These are phyloP conservation scores for Eumacrocentrus americanus DNA, from an alignment of 2,888 invertebrate genomes.

Conservation along the genomic window DNA sequence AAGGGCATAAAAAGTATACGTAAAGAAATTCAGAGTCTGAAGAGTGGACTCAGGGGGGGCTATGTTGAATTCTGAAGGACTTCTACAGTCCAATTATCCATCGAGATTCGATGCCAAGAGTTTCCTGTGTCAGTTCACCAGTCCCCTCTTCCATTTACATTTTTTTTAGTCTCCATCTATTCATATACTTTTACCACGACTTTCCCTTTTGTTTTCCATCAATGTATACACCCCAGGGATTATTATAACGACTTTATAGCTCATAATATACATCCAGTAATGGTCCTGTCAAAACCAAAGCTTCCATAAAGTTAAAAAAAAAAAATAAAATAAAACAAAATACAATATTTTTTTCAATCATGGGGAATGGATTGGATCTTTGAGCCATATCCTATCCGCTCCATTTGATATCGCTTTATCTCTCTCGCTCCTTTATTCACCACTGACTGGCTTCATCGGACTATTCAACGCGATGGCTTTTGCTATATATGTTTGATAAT, in stretches of 20 bases:
- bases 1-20: constrained; percentile 3
- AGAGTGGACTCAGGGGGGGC: constrained; percentile 20
- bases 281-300: no score
- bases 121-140: constrained; percentile 20
- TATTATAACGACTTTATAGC: no score
- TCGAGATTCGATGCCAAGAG: constrained; percentile 20
- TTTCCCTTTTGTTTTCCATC: constrained; percentile 3
- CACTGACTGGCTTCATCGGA: no score
- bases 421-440: constrained; percentile 13
- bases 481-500: constrained; percentile 46
- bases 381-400: no score
- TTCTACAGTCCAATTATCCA: constrained; percentile 30
- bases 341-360: constrained; percentile 2
- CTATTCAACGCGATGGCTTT: constrained; percentile 18
- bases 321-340: no score
- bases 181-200: constrained; percentile 13
- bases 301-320: no score
- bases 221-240: no score
- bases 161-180: constrained; percentile 5
- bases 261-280: no score
- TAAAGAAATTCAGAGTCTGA: constrained; percentile 19
- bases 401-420: no score
- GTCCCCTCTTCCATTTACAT: constrained; percentile 6
- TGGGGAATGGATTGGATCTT: no score
- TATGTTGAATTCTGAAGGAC: constrained; percentile 27